Evolutionary conservation across 1,140 invertebrate species (phyloP).

Genomic region (Tribolium madens): DNA sequence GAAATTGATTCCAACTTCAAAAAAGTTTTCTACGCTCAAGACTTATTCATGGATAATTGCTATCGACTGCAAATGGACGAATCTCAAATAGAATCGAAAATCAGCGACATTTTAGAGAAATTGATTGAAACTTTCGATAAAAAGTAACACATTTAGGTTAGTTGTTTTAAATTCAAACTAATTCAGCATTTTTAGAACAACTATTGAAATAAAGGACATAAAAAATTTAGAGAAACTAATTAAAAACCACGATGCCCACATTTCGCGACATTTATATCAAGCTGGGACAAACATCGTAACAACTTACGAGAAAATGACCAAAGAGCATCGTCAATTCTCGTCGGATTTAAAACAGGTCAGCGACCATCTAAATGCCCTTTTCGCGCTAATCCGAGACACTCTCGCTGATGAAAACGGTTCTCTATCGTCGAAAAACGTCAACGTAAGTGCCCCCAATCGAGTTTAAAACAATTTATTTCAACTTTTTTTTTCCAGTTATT

Average conservation of each 20-base stretch:
- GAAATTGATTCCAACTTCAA: conserved; percentile 67
- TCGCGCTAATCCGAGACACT: conserved; percentile 19
- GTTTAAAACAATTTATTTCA: not conserved
- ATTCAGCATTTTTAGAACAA: conserved; percentile 53
- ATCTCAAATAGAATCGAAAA: conserved; percentile 68
- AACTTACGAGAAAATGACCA: conserved; percentile 53
- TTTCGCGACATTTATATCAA: conserved; percentile 52
- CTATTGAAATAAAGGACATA: conserved; percentile 58
- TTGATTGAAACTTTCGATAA: conserved; percentile 71
- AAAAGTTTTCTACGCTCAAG: conserved; percentile 70
- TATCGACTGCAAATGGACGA: conserved; percentile 72
- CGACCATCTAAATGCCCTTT: conserved; percentile 45
- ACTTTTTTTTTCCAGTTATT: conserved; percentile 3
- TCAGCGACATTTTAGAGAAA: conserved; percentile 71
- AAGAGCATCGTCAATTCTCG: conserved; percentile 32
- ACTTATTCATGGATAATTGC: conserved; percentile 72
- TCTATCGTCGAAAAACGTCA: conserved; percentile 10
- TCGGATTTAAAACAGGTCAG: conserved; percentile 41
- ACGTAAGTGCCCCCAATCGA: not conserved
- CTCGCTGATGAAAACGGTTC: conserved; percentile 11
- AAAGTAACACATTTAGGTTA: conserved; percentile 64
- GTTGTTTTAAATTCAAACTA: not conserved
- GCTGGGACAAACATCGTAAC: conserved; percentile 54
- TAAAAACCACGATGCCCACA: conserved; percentile 58
- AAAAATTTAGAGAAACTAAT: conserved; percentile 60